Evolutionary conservation across 2,888 invertebrate species (phyloP), one percentile per base, ranked within the genome.

Genomic region (Drosophila monieri): DNA sequence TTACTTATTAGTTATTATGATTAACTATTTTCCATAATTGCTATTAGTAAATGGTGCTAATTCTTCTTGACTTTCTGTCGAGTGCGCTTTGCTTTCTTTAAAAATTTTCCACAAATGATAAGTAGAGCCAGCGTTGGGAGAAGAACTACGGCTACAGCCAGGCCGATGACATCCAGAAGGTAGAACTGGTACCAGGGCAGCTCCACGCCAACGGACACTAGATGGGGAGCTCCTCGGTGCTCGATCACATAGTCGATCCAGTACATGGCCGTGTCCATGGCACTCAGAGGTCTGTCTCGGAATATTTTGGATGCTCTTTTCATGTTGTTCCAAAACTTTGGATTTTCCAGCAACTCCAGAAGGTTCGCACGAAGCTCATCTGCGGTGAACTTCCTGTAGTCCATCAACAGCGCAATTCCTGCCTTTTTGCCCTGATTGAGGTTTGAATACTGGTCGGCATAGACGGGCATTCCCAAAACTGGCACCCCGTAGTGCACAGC

Each of bases 221-320:
- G 58, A 48, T 91, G 90, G 0, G 85, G 77, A 0, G 91, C 91
- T 2, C 92, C 91, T 10, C 89, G 89, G 67, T 92, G 88, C 10
- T 89, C 76, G 8, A 91, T 85, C 1, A 91, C 88, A 59, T 92
- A 91, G 32, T 92, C 90, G 8, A 90, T 87, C 91, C 92, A 91
- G 71, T 86, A 92, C 60, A 91, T 86, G 1, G 92, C 90, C 0
- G 85, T 88, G 2, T 91, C 90, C 59, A 90, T 73, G 0, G 91
- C 84, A 3, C 69, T 66, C 23, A 83, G 44, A 0, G 89, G 90
- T 25, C 91, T 87, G 75, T 91, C 90, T 0, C 87, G 88, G 61
- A 91, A 91, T 41, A 90, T 71, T 4, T 56, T 32, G 0, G 91
- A 91, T 3, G 85, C 58, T n/a, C 69, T 55, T 41, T 83, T 52